Evolutionary conservation across 2,888 invertebrate species (phyloP), one percentile per base, ranked within the genome.

Genomic region (Parelbella ahira): DNA sequence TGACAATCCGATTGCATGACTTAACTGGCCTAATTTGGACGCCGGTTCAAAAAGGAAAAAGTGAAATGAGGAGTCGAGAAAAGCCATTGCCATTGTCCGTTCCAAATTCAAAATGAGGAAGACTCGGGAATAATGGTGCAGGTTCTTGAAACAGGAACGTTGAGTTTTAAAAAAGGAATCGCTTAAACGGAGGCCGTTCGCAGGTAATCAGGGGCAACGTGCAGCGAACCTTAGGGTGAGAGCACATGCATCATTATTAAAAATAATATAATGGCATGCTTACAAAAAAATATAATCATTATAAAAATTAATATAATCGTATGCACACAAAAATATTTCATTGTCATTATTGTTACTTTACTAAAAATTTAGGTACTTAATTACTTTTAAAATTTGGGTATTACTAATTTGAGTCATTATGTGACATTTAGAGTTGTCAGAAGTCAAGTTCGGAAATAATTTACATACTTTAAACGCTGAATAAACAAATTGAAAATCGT

Each of bases 41-140:
- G 49, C 48, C 45, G 56, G 55, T 38, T 12, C 55, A 45, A 46
- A 46, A 54, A 58, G 57, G 63, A 57, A 58, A 55, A 57, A 34
- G 15, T 20, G 6, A 64, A 60, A 55, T 60, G 61, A 48, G 47
- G 51, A 24, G 50, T 53, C 61, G 68, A 56, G 66, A 64, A 74
- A 75, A 74, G 58, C 58, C 63, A 63, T 60, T 59, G 67, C 71
- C 77, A 78, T 83, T 84, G 84, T 82, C 64, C 74, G 62, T 74
- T 75, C 73, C 73, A 80, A 81, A 82, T 79, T 78, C 69, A 80
- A 82, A 84, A 83, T 73, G 79, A 84, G 83, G 82, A 81, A 84
- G 80, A 70, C 71, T 71, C 68, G 68, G 76, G 72, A 80, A 77
- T 86, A 86, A 83, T 83, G 82, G 78, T 50, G 62, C 75, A 60